phyloP scores from a whole-genome alignment of 1,140 invertebrate species.

The Pogonomyrmex californicus region DNA sequence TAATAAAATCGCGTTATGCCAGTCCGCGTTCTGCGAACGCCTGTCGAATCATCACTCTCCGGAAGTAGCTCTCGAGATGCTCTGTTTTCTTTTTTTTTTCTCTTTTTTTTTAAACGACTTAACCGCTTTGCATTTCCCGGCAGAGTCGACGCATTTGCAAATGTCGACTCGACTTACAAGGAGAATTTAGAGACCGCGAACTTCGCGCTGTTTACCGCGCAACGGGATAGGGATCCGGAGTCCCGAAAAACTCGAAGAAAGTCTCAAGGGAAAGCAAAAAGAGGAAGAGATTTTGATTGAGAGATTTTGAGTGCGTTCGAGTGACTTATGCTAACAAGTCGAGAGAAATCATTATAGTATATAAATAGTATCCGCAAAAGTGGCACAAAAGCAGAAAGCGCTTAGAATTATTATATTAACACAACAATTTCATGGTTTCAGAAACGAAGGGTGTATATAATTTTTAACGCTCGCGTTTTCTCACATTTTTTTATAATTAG shows the following conservation, averaged over 20 bases:
- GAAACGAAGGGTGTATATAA: background rate
- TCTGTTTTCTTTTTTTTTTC: no score
- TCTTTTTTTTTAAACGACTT: background rate
- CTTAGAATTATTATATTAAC: conserved; percentile 22
- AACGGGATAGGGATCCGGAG: background rate
- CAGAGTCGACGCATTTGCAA: background rate
- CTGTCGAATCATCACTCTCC: background rate
- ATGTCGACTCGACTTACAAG: background rate
- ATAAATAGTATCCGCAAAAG: conserved; percentile 2
- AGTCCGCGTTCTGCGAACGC: background rate
- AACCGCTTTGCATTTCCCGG: background rate
- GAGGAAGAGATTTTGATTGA: background rate
- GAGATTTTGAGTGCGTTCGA: background rate
- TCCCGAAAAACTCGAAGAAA: background rate
- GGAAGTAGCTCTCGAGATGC: background rate
- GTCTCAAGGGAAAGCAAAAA: background rate
- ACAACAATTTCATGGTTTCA: background rate
- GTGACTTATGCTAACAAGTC: background rate
- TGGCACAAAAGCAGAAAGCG: conserved; percentile 18
- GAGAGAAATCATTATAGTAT: background rate
- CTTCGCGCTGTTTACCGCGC: background rate
- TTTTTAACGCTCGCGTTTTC: background rate
- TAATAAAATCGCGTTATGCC: conserved; percentile 28
- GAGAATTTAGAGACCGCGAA: background rate
- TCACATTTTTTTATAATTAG: background rate